Percentiles rank a stretch among this genome's conserved stretches.
phyloP scores from a whole-genome alignment of 2,113 vertebrate genomes.

The Sapajus apella region DNA sequence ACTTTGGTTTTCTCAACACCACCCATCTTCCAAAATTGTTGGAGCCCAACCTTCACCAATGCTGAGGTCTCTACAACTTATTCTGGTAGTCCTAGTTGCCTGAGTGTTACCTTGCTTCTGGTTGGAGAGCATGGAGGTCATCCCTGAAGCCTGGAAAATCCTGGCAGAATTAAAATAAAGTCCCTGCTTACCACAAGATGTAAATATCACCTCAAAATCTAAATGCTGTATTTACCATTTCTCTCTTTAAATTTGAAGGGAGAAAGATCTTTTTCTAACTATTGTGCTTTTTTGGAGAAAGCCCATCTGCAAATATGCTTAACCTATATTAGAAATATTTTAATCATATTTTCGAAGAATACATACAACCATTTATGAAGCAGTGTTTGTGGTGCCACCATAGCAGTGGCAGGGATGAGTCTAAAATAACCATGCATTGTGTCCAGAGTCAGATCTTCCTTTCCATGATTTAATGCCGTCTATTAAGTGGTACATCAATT shows the following conservation, averaged over 20 bases:
- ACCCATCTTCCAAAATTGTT: not conserved
- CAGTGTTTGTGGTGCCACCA: not conserved
- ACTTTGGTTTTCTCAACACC: not conserved
- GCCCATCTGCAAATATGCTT: not conserved
- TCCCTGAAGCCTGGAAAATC: not conserved
- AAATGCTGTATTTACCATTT: not conserved
- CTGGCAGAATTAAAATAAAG: not conserved
- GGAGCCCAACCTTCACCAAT: not conserved
- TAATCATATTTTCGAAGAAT: not conserved
- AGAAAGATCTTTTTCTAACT: not conserved
- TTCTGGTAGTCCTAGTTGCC: not conserved
- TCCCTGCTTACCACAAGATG: not conserved
- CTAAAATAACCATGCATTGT: not conserved
- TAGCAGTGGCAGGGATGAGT: not conserved
- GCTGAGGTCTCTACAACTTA: not conserved
- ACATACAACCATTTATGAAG: not conserved
- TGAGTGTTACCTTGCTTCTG: not conserved
- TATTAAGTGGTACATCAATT: not conserved
- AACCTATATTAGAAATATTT: not conserved
- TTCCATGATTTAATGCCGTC: not conserved
- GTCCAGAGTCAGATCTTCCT: not conserved
- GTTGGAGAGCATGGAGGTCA: not conserved
- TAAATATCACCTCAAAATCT: not conserved
- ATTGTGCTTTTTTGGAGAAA: not conserved
- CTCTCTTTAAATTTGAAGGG: not conserved